A percentile compares a stretch with the other conserved stretches of the same genome.
Conservation (phyloP, 2,888 invertebrate species). For the Lobophora halterata region DNA sequence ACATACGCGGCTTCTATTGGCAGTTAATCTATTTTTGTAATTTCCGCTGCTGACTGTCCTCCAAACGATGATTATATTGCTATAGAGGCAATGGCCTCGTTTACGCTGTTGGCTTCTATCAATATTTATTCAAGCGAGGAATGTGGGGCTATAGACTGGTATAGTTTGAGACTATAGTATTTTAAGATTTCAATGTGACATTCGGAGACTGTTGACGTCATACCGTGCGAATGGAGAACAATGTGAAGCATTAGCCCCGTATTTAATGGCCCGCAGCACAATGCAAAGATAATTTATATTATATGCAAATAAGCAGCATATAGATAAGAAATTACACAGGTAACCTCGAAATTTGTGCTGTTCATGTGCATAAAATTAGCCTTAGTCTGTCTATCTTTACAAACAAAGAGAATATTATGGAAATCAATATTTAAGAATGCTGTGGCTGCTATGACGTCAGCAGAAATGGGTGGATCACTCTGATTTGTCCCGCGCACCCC, state of each 20-base stretch:
- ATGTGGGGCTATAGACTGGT: slow-evolving; percentile 42
- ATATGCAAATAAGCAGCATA: slow-evolving; percentile 48
- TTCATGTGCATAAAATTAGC: slow-evolving; percentile 4
- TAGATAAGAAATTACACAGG: slow-evolving; percentile 36
- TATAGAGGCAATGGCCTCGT: slow-evolving; percentile 52
- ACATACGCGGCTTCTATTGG: slow-evolving; percentile 23
- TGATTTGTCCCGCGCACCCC: too few relatives aligned
- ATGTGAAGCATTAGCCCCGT: slow-evolving; percentile 48
- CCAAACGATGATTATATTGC: slow-evolving; percentile 39
- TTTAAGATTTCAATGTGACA: slow-evolving; percentile 36
- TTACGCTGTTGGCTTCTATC: slow-evolving; percentile 41
- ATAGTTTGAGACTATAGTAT: slow-evolving; percentile 40
- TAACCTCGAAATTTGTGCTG: slow-evolving; percentile 19
- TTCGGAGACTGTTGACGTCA: slow-evolving; percentile 56
- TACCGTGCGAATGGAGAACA: slow-evolving; percentile 48
- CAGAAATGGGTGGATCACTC: too few relatives aligned
- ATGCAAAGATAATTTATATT: slow-evolving; percentile 46
- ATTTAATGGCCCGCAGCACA: slow-evolving; percentile 53
- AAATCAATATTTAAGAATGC: too few relatives aligned
- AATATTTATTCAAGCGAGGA: slow-evolving; percentile 54
- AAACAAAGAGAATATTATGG: slow-evolving; percentile 2
- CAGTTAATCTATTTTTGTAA: slow-evolving; percentile 44
- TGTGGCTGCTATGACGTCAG: too few relatives aligned
- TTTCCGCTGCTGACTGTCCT: slow-evolving; percentile 47
- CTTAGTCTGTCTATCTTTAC: not conserved